Evolutionary conservation across 2,113 vertebrate species (phyloP).

Genomic region (Artemisiospiza belli): DNA sequence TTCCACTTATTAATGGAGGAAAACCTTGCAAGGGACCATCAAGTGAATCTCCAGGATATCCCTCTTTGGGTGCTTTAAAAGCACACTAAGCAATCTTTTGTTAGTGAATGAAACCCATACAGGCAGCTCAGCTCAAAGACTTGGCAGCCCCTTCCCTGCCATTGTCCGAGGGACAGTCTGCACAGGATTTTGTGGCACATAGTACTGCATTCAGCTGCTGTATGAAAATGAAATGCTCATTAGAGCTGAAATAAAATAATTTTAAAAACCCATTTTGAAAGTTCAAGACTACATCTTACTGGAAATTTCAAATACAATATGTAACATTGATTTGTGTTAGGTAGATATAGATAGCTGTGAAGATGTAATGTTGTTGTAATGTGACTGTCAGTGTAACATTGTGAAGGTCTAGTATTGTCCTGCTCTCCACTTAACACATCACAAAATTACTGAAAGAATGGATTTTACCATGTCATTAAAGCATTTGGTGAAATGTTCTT

Average conservation of each 20-base stretch:
- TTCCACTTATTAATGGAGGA: not conserved
- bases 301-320: not conserved
- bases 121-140: not conserved
- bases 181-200: not conserved
- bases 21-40: not conserved
- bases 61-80: not conserved
- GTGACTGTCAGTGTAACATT: not conserved
- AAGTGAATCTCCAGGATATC: not conserved
- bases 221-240: not conserved
- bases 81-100: not conserved
- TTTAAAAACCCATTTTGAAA: not conserved
- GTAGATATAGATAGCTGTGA: not conserved
- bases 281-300: not conserved
- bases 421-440: not conserved
- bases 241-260: not conserved
- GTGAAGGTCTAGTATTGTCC: not conserved
- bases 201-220: not conserved
- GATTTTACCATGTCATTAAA: not conserved
- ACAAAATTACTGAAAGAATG: not conserved
- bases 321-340: not conserved
- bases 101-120: not conserved
- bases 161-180: not conserved
- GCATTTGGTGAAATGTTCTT: not conserved
- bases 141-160: not conserved
- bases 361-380: not conserved